Evolutionary conservation across 2,888 invertebrate genomes (phyloP), one percentile per base, ranked within the genome.

Genomic region (Leptinotarsa peninsularis): DNA sequence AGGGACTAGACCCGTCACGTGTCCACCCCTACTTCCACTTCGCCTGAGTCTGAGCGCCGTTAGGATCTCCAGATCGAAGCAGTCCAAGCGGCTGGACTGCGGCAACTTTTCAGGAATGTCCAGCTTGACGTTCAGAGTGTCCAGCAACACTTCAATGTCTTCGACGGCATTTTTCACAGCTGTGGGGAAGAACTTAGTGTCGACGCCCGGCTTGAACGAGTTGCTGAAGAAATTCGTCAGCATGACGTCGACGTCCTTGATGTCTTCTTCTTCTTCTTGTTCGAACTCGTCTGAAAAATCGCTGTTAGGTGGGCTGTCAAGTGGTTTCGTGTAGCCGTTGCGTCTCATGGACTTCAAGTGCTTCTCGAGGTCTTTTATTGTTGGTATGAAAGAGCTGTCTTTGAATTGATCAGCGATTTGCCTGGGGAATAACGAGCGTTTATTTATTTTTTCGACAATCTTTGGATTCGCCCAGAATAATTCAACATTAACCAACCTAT

Each of bases 151-250:
- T 54, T 79, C 73, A 0, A 82, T 76, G 50, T 79, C 73, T 5
- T 79, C 75, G 2, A 81, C 76, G 1, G 80, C 78, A 43, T 76
- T 76, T 17, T 73, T 69, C 18, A 83, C 63, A 71, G 76, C 66
- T 10, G 67, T 15, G 27, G 70, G 13, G 2, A 73, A 74, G 13
- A 69, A 52, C 15, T 66, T 69, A 50, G 72, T 74, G 10, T 43
- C 10, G 17, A 72, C 58, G 13, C 70, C 60, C 14, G 74, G 67
- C 63, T 76, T 56, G 56, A 77, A 75, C 1, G 80, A 79, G 49
- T 77, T 77, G 70, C 75, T 78, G 67, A 85, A 85, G 49, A 81
- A 83, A 63, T 83, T 81, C 0, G 76, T 76, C 17, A 85, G 67
- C 74, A 83, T 58, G 21, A 74, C 74, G 73, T 85, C 85, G 7